Evolutionary conservation across 2,888 invertebrate species (phyloP), one percentile per base, ranked within the genome.

Genomic region (Acrobasis repandana): DNA sequence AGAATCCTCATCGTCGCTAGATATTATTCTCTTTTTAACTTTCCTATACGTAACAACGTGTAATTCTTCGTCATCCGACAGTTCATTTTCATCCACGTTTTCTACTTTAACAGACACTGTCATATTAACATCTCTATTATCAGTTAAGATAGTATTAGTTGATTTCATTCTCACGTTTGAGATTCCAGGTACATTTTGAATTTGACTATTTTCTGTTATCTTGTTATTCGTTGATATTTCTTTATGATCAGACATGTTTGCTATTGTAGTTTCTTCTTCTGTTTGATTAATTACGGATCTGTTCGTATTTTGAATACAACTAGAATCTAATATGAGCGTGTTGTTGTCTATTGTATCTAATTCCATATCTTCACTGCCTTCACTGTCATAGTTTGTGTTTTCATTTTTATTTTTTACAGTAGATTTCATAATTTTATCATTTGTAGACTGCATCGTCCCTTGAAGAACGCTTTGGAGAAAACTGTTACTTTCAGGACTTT

Each of bases 361-460:
- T 5, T 50, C 50, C 50, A 50, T 50, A 43, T 54, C 54, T 5
- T 38, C 36, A 15, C 16, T 54, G 5, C 47, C 47, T 47, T 47
- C 47, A 18, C 48, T 48, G 9, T 48, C 18, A 15, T 16, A 48
- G 9, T 48, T 48, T 2, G 28, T 28, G 28, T 28, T 28, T 28
- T 2, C n/a, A n/a, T 43, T 4, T n/a, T 14, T 1, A 43, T 14
- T n/a, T 14, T 43, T n/a, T 43, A 14, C 14, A 4, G 5, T 43
- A 1, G n/a, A 43, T 14, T 43, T n/a, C 5, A 14, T n/a, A 43
- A 43, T 43, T n/a, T 43, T n/a, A 43, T 14, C 14, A 1, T 43
- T 43, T 11, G 14, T n/a, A 1, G 14, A 5, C 43, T 43, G 11
- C n/a, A n/a, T 3, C 2, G 43, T 43, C 0, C 6, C 43, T 43